Evolutionary conservation across 2,888 invertebrate genomes (phyloP).

Genomic region (Diplazon laetatorius): DNA sequence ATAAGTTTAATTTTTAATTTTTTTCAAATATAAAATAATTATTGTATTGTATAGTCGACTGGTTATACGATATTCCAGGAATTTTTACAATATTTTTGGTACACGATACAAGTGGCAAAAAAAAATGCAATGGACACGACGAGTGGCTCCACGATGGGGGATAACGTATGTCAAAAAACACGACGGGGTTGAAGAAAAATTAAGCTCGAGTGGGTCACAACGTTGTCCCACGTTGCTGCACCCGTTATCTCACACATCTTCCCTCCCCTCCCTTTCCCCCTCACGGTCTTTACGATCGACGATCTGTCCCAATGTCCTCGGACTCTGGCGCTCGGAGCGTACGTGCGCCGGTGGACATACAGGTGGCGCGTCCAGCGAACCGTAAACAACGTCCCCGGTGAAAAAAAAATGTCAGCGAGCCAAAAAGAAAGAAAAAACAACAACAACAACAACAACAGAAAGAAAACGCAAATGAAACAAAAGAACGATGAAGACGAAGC

Average conservation of each 20-base stretch:
- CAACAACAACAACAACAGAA: background rate
- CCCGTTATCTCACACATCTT: constrained; percentile 2
- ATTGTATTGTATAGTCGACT: too few species aligned
- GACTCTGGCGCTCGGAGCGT: background rate
- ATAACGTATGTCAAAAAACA: too few species aligned
- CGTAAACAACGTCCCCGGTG: constrained; percentile 32
- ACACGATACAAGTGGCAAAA: too few species aligned
- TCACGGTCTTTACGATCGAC: too few species aligned
- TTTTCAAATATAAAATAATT: too few species aligned
- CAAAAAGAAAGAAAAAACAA: background rate
- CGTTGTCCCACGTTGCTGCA: background rate
- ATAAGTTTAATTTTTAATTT: too few species aligned
- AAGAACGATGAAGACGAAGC: constrained; percentile 10
- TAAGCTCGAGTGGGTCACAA: background rate
- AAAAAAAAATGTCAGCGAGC: background rate
- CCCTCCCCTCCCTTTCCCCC: too few species aligned
- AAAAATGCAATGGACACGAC: too few species aligned
- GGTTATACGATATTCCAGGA: too few species aligned
- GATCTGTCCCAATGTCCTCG: constrained; percentile 7
- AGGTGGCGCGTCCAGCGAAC: constrained; percentile 35
- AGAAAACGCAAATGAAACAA: constrained; percentile 1
- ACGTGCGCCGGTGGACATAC: constrained; percentile 17
- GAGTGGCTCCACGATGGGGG: too few species aligned
- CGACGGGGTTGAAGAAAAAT: constrained; percentile 2
- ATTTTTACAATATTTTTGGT: too few species aligned